A percentile compares a stretch with the other conserved stretches of the same genome.
Conservation (phyloP, 2,113 vertebrate species). For the Eupsittula cactorum region DNA sequence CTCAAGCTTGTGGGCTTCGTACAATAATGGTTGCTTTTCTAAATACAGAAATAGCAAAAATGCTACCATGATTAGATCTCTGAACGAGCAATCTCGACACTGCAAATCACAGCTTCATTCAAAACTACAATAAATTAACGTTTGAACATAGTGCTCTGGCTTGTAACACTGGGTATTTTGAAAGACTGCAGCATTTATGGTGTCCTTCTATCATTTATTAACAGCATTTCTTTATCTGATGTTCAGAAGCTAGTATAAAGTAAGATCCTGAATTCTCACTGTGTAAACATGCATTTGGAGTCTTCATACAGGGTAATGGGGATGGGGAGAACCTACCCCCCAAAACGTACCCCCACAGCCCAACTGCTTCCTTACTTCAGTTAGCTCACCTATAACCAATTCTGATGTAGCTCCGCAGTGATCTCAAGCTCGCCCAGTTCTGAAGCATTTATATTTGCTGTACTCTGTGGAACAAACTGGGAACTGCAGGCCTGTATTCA, state of each 20-base stretch:
- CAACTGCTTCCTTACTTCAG: neutral
- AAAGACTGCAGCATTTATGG: neutral
- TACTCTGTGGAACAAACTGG: neutral
- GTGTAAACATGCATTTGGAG: neutral
- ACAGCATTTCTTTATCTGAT: neutral
- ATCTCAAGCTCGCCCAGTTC: neutral
- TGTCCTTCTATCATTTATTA: neutral
- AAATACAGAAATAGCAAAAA: neutral
- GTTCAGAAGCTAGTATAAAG: neutral
- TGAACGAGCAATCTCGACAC: neutral
- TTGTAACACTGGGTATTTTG: neutral
- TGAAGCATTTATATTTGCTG: accelerated
- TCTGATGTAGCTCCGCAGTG: accelerated
- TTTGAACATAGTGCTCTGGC: neutral
- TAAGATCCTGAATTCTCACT: neutral
- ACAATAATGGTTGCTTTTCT: neutral
- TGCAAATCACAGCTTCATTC: neutral
- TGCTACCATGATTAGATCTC: neutral
- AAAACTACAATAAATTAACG: neutral
- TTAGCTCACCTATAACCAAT: no score
- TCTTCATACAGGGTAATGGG: neutral
- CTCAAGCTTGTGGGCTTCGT: neutral
- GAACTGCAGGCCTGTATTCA: accelerated
- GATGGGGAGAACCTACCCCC: neutral
- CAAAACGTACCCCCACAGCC: neutral